Base-by-base conservation (phyloP, 2,888 invertebrate species). In the Pyralis farinalis region DNA sequence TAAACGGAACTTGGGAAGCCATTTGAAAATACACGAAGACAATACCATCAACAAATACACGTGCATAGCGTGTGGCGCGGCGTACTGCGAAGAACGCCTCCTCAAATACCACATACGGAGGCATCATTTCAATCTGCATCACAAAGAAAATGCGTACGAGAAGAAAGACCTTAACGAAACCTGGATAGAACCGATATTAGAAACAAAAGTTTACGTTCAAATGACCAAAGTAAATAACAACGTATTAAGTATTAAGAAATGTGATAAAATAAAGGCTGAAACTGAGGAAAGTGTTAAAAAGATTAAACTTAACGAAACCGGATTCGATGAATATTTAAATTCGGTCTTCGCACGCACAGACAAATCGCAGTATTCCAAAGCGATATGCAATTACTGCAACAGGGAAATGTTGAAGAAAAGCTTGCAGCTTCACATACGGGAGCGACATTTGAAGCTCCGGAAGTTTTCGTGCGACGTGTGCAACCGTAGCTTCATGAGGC, bases 351-450 rank as follows among this genome's bases (percentile, higher is more conserved):
- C 16, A 16, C 4, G 16, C 4, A 16, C 16, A 7, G 58, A 66
- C 12, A 61, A 55, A 1, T 63, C 66, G 0, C 67, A 74, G 1
- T 79, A 76, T 51, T 73, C 71, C 0, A 75, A 70, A 53, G 84
- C 74, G 0, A 53, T 71, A 0, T 85, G 84, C 37, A 76, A 84
- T 52, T 82, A 82, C 48, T 85, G 84, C 10, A 69, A 77, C 0
- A 84, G 81, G 22, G 75, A 76, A 34, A 82, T 85, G 84, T 11
- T 81, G 4, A 86, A 85, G 37, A 86, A 86, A 16, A 84, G 84
- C 48, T 46, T 84, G 0, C 44, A 57, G 1, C 48, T 58, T 0
- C 85, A 86, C 37, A 84, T 85, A 1, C 51, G 72, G 9, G 84
- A 85, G 32, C 46, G 62, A 0, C 84, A 85, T 56, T 55, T 76